Base-by-base conservation (phyloP, 35 echinoderm and acorn worm genomes). In the Ptychodera flava region DNA sequence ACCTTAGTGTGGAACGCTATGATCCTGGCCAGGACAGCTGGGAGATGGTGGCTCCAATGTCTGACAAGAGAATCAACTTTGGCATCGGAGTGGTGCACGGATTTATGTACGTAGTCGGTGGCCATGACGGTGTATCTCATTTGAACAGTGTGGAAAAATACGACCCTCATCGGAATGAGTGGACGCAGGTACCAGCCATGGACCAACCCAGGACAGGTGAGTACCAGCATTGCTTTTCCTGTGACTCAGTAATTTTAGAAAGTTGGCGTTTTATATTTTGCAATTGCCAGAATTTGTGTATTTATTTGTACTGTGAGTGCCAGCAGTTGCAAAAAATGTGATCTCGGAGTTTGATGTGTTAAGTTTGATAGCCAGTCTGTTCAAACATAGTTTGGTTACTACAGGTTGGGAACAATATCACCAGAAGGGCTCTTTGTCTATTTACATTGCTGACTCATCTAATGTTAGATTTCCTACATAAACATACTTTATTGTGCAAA, bases 51-150 rank as follows among this genome's bases (percentile, higher is more conserved):
- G 80, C 96, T 27, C 93, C 96, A 6, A 92, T 99, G 93, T 84
- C 92, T 0, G 92, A 99, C 83, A 88, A 90, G 33, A 83, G 93
- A 10, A 99, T 99, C 86, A 94, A 94, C 88, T 99, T 99, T 99
- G 92, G 96, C 14, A 90, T 91, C 0, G 92, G 86, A 1, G 93
- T 94, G 0, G 30, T 94, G 10, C 92, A 99, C 78, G 89, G 91
- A 28, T 99, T 92, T 78, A 94, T 99, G 78, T 99, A 99, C 77
- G 93, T 99, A 22, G 96, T 99, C 0, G 96, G 96, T 31, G 96
- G 96, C 1, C 96, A 99, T 85, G 91, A 99, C 84, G 96, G 96
- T 33, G 89, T 86, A 16, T 82, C 85, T 82, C 90, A 99, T 81
- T 82, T 99, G 27, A 92, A 86, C 37, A 94, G 92, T 86, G 93